Base-by-base conservation (phyloP, 2,797 vertebrate species). In the Pseudocheirus occidentalis region DNA sequence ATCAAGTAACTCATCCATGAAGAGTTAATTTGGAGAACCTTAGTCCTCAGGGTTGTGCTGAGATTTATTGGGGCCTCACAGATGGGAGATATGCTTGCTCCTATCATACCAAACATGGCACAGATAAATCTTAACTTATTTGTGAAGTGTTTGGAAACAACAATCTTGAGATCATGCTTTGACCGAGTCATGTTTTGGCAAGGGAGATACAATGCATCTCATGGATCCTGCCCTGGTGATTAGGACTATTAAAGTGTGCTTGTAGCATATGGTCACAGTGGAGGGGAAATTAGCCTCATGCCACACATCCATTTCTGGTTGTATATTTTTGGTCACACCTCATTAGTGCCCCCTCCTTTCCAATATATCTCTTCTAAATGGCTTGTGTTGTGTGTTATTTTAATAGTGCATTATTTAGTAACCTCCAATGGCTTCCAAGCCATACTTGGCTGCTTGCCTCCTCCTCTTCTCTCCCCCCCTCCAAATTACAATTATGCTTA, bases 231-330 rank as follows among this genome's bases (percentile, higher is more conserved):
- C 97, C 95, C 0, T 31, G 94, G 91, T 95, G 97, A 97, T 98
- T 96, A 97, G 95, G 27, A 31, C 53, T 95, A 96, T 97, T 98
- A 97, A 94, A 0, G 31, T 91, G 94, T 97, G 96, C 94, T 92
- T 92, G 52, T 62, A 97, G 91, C 97, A 97, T 97, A 97, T 96
- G 97, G 96, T 97, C 97, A 97, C 97, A 97, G 95, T 91, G 94
- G 97, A 97, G 55, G 95, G 93, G 91, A 97, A 98, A 97, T 97
- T 96, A 97, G 95, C 96, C 97, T 92, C 97, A 91, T 94, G 97
- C 93, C 92, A 97, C 95, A 96, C 89, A 96, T 97, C 57, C 1
- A 18, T 93, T 90, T 94, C 96, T 97, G 54, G 96, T 96, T 98
- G 97, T 97, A 93, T 94, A 96, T 96, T 96, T 95, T 90, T 93